A percentile compares a stretch with the other conserved stretches of the same genome.
These are phyloP conservation scores for Silvanus unidentatus DNA, from an alignment of 2,888 invertebrate genomes.

Conservation along the genomic window DNA sequence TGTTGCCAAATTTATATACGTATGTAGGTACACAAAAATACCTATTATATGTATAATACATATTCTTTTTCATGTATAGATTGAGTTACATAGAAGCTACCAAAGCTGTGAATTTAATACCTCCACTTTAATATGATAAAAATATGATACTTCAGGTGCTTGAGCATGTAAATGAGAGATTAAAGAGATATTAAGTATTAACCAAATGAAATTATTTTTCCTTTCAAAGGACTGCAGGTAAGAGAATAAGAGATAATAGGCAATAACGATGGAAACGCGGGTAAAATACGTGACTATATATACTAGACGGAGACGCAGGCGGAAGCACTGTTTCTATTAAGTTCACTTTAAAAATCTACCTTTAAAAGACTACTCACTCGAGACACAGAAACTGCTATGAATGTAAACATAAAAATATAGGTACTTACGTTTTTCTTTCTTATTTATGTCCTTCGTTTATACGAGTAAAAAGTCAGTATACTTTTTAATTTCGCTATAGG, in stretches of 20 bases:
- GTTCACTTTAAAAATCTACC: conserved; percentile 10
- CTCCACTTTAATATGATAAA: conserved; percentile 16
- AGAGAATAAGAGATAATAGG: conserved; percentile 35
- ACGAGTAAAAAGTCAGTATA: no score
- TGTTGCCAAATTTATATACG: no score
- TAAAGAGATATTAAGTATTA: conserved; percentile 26
- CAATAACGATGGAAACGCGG: conserved; percentile 37
- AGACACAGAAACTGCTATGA: no score
- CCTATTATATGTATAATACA: no score
- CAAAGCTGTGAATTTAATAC: conserved; percentile 16
- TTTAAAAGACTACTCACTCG: no score
- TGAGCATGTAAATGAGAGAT: conserved; percentile 26
- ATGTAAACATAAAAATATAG: no score
- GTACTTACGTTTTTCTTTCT: no score
- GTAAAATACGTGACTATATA: conserved; percentile 29
- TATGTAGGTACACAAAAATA: no score
- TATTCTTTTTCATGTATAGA: conserved; percentile 3
- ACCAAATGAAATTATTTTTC: conserved; percentile 30
- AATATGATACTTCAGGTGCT: conserved; percentile 19
- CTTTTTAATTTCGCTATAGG: no score
- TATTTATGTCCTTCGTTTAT: no score
- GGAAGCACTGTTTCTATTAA: conserved; percentile 19
- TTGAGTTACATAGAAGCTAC: background rate
- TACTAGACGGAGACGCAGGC: conserved; percentile 4
- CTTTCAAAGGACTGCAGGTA: conserved; percentile 28